Evolutionary conservation across 2,797 vertebrate species (phyloP), one percentile per base, ranked within the genome.

Genomic region (Urophycis tenuis): DNA sequence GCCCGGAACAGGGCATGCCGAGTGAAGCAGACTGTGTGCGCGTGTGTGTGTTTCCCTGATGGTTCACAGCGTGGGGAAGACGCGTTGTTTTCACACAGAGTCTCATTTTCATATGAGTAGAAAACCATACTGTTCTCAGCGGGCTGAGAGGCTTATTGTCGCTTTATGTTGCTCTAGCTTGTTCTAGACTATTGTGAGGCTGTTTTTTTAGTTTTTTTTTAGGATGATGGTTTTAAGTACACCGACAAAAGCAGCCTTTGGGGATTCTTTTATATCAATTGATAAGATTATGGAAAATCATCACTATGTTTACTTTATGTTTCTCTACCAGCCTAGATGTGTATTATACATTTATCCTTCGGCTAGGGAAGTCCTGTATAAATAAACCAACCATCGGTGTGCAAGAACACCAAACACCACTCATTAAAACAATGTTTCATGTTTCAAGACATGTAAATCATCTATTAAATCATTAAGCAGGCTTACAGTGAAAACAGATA

Each of bases 241-340:
- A 35, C 34, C 8, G 34, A 35, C 34, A 8, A 3, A 3, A 35
- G 34, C 34, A 35, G 34, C 34, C 34, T 35, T 35, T 35, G 34
- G 8, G 34, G 34, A 35, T 35, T 35, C 8, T 35, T 35, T 8
- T 3, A 35, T 35, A 35, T 35, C 8, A 35, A 35, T 35, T 35
- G 34, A 35, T 8, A 35, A 35, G 8, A 35, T 35, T 19, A 49
- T 19, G 7, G 45, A 49, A 49, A 49, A 49, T 15, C 7, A 49
- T 35, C 19, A 1, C 45, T n/a, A n/a, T n/a, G 19, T 22, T 49
- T 49, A 4, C 45, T 49, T 49, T 74, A 41, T 41, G 74, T 73
- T 73, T 77, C 71, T 34, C 45, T 75, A 53, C 79, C 19, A 71
- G 60, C 5, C 11, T 53, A 32, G 79, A 71, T 82, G 83, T 81